Base-by-base conservation (phyloP, 1,140 invertebrate species). In the Trissolcus basalis region DNA sequence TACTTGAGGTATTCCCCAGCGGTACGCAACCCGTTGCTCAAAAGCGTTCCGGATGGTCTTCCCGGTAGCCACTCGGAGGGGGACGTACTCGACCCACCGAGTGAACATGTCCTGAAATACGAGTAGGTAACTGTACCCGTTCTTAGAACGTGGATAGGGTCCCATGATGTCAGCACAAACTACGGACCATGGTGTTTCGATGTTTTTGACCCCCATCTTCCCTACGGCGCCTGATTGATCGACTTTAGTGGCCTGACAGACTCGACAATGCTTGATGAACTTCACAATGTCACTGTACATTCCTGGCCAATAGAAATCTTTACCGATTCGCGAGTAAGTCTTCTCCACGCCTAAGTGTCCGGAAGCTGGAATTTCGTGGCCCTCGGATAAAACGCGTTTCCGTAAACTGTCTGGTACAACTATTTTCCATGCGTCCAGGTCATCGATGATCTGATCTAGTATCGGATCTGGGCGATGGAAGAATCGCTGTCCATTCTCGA, bases 321-420 rank as follows among this genome's bases (percentile, higher is more conserved):
- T 35, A 6, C 33, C 33, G 10, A 35, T 35, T 10, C 33, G 5
- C 5, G 5, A 6, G 10, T 35, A 35, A 10, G 77, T 83, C 32
- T 84, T 81, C 0, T 80, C 78, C 4, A 80, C 73, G 0, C 80
- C 79, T n/a, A 82, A 33, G 54, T 85, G 79, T 4, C 74, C 80
- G 1, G 76, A 61, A 49, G 16, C 78, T 10, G 16, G 69, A n/a
- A 11, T 33, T 4, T 71, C 44, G 43, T 80, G 59, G 12, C 13
- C 12, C 14, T 81, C 64, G 1, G 19, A 1, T 0, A 82, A 19
- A 11, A 81, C 49, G 14, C 19, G 8, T 8, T 11, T 0, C 14
- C 77, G 36, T 8, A 33, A 9, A 39, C n/a, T 39, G 2, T 39
- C 36, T 11, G 36, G n/a, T 9, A 39, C 9, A 9, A 39, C 36